These are phyloP conservation scores for Buceros bicornis DNA, from an alignment of 2,797 vertebrate genomes.

Conservation along the genomic window DNA sequence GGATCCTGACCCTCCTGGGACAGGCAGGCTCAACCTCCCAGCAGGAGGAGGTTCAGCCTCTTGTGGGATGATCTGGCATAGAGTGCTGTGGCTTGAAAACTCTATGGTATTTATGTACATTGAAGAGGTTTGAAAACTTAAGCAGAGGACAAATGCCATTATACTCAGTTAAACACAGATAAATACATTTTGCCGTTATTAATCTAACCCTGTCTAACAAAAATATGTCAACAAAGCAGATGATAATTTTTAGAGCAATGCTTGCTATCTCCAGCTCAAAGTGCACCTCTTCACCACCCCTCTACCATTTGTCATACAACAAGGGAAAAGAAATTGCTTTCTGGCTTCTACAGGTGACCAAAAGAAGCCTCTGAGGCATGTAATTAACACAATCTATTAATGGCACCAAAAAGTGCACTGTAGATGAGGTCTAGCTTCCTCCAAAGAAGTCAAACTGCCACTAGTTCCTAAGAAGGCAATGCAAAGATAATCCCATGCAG, in stretches of 20 bases:
- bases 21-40: not conserved
- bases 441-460: not conserved
- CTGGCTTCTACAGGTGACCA: conserved; percentile 1
- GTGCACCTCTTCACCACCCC: not conserved
- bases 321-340: not conserved
- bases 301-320: not conserved
- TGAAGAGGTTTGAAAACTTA: not conserved
- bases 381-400: conserved; percentile 39
- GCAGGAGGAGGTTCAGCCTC: not conserved
- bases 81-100: not conserved
- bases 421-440: not conserved
- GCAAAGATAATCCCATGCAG: not conserved
- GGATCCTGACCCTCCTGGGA: not conserved
- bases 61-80: not conserved
- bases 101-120: not conserved
- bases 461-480: not conserved
- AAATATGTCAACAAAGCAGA: not conserved
- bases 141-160: not conserved
- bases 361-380: conserved; percentile 32
- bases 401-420: not conserved
- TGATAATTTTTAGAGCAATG: not conserved
- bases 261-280: not conserved
- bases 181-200: not conserved
- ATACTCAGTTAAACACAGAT: not conserved
- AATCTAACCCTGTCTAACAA: not conserved